A percentile compares a stretch with the other conserved stretches of the same genome.
phyloP scores from a whole-genome alignment of 2,797 vertebrate genomes.

The Capromys pilorides region DNA sequence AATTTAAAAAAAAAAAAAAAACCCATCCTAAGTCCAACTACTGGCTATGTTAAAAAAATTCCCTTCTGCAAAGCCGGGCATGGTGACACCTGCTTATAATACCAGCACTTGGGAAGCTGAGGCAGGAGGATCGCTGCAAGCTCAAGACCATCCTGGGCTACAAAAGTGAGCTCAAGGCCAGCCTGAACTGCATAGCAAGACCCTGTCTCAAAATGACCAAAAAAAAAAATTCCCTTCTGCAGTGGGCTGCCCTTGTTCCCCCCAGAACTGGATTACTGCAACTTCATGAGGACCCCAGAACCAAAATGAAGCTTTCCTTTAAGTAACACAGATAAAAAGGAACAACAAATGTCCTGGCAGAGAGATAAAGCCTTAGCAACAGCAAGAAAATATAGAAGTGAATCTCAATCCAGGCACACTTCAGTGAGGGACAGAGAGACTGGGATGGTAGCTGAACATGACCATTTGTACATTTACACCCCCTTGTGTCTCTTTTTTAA shows the following conservation, averaged over 20 bases:
- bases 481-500: too few species aligned
- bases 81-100: too few species aligned
- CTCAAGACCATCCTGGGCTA: too few species aligned
- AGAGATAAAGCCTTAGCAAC: not conserved
- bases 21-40: not conserved
- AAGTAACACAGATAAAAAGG: not conserved
- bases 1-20: too few species aligned
- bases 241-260: not conserved
- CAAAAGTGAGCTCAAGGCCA: too few species aligned
- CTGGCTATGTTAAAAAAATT: not conserved
- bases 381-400: not conserved
- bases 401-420: not conserved
- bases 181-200: too few species aligned
- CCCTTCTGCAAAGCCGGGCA: not conserved
- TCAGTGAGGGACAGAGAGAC: not conserved
- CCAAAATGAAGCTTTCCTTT: not conserved
- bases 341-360: not conserved
- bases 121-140: too few species aligned
- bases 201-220: too few species aligned
- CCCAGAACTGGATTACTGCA: not conserved
- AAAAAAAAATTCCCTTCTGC: not conserved
- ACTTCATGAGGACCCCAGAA: not conserved
- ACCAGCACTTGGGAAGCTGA: too few species aligned
- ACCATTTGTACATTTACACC: not conserved
- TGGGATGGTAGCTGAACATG: not conserved